These are phyloP conservation scores for Euplexia lucipara DNA, from an alignment of 2,888 invertebrate species.

Conservation along the genomic window DNA sequence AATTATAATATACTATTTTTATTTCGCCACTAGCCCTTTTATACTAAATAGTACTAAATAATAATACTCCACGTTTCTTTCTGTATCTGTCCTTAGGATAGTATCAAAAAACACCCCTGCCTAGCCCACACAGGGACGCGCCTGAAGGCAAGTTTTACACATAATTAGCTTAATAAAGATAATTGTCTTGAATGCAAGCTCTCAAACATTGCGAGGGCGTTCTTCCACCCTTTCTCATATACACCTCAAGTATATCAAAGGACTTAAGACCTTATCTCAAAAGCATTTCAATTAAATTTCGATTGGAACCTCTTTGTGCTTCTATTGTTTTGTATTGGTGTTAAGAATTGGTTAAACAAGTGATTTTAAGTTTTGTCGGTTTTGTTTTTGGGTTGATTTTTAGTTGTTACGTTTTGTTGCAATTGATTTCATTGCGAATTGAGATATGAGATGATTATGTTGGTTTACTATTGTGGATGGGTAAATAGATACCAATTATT, in stretches of 20 bases:
- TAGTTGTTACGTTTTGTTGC: slow-evolving; percentile 51
- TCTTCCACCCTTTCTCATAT: slow-evolving; percentile 77
- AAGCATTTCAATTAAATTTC: slow-evolving; percentile 31
- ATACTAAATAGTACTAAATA: too few species aligned
- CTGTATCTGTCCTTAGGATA: slow-evolving; percentile 1
- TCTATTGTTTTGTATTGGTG: slow-evolving; percentile 23
- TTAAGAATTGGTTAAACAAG: slow-evolving; percentile 30
- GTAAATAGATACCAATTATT: slow-evolving; percentile 69
- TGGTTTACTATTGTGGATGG: slow-evolving; percentile 69
- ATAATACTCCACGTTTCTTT: not conserved
- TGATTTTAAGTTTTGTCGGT: slow-evolving; percentile 59
- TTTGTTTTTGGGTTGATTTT: slow-evolving; percentile 65
- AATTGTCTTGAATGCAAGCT: slow-evolving; percentile 70
- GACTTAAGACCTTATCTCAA: slow-evolving; percentile 61
- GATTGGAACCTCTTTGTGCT: slow-evolving; percentile 6
- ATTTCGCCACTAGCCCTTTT: too few species aligned
- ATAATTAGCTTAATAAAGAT: slow-evolving; percentile 80
- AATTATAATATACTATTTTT: too few species aligned
- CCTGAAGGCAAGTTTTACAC: slow-evolving; percentile 72
- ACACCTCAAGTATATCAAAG: slow-evolving; percentile 68
- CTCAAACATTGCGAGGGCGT: slow-evolving; percentile 79
- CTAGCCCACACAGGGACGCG: slow-evolving; percentile 26
- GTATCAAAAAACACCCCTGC: slow-evolving; percentile 23
- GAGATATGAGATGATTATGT: slow-evolving; percentile 82
- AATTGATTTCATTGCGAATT: slow-evolving; percentile 85